Evolutionary conservation across 1,140 invertebrate species (phyloP).

Genomic region (Epicauta chinensis): DNA sequence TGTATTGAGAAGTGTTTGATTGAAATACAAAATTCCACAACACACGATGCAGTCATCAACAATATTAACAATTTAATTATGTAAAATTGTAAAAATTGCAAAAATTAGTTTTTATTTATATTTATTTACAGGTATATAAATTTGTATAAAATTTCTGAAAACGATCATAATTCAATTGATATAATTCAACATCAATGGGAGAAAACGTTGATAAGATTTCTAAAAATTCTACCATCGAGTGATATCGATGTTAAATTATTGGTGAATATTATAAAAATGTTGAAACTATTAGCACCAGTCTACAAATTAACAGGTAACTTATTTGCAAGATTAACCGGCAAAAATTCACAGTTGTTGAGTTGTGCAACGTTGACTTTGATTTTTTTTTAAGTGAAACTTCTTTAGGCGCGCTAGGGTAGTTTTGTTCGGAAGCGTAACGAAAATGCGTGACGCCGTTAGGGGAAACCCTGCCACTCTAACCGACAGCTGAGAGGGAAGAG

Average conservation of each 20-base stretch:
- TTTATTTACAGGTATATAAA: conserved; percentile 32
- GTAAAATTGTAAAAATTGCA: conserved; percentile 40
- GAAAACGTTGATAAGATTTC: conserved; percentile 50
- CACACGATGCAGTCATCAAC: conserved; percentile 49
- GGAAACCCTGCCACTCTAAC: no score
- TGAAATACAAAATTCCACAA: conserved; percentile 54
- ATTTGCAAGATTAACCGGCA: background rate
- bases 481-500: no score
- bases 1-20: conserved; percentile 47
- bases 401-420: no score
- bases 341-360: no score
- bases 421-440: no score
- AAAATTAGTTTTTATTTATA: conserved; percentile 17
- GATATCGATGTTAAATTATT: conserved; percentile 53
- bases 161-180: conserved; percentile 19
- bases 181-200: conserved; percentile 52
- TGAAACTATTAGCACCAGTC: conserved; percentile 37
- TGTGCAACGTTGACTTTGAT: no score
- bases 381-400: no score
- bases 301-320: conserved; percentile 28
- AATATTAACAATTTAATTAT: conserved; percentile 49
- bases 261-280: conserved; percentile 50
- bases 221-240: conserved; percentile 52
- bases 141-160: conserved; percentile 26
- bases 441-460: no score